A percentile compares a stretch with the other conserved stretches of the same genome.
These are phyloP conservation scores for Orthosia gothica DNA, from an alignment of 2,888 invertebrate genomes.

Conservation along the genomic window DNA sequence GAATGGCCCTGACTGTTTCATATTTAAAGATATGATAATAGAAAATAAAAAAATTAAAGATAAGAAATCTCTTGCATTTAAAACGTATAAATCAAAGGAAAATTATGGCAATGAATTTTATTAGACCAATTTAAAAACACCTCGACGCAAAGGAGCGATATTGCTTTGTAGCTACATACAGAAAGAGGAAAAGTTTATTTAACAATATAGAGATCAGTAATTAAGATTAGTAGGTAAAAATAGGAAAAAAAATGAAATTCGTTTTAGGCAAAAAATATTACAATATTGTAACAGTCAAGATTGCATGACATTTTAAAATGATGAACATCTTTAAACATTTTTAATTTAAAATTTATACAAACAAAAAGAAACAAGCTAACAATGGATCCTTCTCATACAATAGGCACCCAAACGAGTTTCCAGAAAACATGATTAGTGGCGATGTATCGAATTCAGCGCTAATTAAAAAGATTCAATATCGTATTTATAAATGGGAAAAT, in stretches of 20 bases:
- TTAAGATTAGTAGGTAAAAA: conserved; percentile 7
- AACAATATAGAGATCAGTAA: conserved; percentile 1
- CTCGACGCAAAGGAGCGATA: background rate
- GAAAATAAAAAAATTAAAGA: too few relatives aligned
- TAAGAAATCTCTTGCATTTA: conserved; percentile 19
- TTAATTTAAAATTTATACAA: background rate
- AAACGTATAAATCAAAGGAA: conserved; percentile 18
- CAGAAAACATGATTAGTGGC: conserved; percentile 33
- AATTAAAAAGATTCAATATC: conserved; percentile 26
- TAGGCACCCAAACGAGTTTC: conserved; percentile 5
- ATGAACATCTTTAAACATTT: background rate
- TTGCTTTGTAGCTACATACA: conserved; percentile 7
- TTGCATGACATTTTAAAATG: background rate
- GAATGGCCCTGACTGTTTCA: conserved; percentile 42
- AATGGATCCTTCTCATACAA: conserved; percentile 13
- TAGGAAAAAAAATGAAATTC: background rate
- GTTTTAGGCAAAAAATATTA: conserved; percentile 2
- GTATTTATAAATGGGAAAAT: conserved; percentile 20
- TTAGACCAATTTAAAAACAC: conserved; percentile 15
- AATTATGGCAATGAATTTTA: conserved; percentile 5
- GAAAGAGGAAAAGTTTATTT: background rate
- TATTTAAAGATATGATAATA: conserved; percentile 7
- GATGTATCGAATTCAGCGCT: conserved; percentile 45
- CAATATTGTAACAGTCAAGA: background rate
- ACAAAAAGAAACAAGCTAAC: conserved; percentile 8